Evolutionary conservation across 1,140 invertebrate species (phyloP).

Genomic region (Stegodyphus mimosarum): DNA sequence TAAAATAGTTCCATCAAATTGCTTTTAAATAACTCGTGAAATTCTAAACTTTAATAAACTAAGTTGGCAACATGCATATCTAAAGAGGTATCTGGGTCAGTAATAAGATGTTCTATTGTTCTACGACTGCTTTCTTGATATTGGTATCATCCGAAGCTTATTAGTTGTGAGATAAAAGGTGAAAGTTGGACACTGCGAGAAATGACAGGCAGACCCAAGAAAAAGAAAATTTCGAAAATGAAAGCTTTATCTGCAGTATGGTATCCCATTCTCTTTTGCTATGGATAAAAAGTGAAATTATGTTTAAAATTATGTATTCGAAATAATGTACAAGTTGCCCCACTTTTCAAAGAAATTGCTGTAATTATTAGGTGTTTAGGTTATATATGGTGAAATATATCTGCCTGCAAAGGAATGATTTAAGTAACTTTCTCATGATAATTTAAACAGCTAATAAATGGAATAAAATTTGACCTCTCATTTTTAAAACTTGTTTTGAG

Average conservation of each 20-base stretch:
- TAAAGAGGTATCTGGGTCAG: conserved; percentile 31
- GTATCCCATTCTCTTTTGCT: background rate
- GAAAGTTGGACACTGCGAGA: conserved; percentile 13
- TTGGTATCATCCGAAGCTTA: background rate
- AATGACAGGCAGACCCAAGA: background rate
- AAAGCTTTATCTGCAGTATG: conserved; percentile 6
- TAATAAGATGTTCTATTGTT: conserved; percentile 22
- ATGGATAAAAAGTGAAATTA: too few relatives aligned
- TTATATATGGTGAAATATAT: too few relatives aligned
- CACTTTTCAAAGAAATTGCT: too few relatives aligned
- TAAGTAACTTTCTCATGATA: too few relatives aligned
- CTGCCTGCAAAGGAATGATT: too few relatives aligned
- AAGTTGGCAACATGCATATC: conserved; percentile 5
- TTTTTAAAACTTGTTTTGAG: too few relatives aligned
- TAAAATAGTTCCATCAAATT: conserved; percentile 17
- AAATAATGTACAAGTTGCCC: too few relatives aligned
- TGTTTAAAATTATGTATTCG: too few relatives aligned
- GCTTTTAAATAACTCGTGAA: conserved; percentile 16
- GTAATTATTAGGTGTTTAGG: too few relatives aligned
- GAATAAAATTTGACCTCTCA: too few relatives aligned
- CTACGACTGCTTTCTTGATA: conserved; percentile 3
- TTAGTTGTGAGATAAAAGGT: conserved; percentile 11
- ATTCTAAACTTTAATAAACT: conserved; percentile 11
- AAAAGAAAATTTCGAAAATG: background rate
- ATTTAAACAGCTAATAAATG: too few relatives aligned